A percentile compares a stretch with the other conserved stretches of the same genome.
phyloP scores from a whole-genome alignment of 2,888 invertebrate species.

The Nipponacmea schrenckii region DNA sequence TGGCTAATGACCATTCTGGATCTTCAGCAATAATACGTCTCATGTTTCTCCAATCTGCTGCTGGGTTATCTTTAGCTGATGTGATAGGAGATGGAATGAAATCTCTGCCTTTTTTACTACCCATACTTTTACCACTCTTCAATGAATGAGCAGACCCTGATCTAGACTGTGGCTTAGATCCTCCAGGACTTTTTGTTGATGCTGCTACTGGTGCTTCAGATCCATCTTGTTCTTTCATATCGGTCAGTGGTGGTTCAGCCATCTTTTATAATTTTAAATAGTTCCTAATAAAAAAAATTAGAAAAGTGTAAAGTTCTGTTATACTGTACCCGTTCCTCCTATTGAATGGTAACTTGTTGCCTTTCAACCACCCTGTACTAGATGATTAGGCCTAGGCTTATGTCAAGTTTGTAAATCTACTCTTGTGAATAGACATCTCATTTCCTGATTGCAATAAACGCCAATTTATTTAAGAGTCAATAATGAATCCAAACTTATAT shows the following conservation, averaged over 20 bases:
- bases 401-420: no score
- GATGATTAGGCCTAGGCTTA: no score
- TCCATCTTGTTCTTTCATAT: constrained; percentile 26
- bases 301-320: no score
- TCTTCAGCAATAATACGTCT: constrained; percentile 68
- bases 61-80: constrained; percentile 50
- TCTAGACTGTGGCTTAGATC: constrained; percentile 47
- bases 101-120: constrained; percentile 30
- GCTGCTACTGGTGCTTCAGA: constrained; percentile 34
- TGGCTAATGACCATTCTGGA: constrained; percentile 67
- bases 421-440: no score
- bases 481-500: no score
- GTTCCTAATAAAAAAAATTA: neutral
- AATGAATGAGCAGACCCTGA: constrained; percentile 45
- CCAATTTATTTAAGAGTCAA: no score
- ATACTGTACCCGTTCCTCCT: no score
- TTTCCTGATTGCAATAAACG: no score
- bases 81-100: constrained; percentile 43
- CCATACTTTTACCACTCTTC: constrained; percentile 45
- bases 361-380: no score
- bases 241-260: constrained; percentile 37
- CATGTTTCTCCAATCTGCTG: constrained; percentile 59
- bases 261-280: constrained; percentile 17
- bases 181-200: constrained; percentile 33
- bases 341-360: no score